Conservation (phyloP, 2,113 vertebrate genomes). For the Gasterosteus aculeatus region DNA sequence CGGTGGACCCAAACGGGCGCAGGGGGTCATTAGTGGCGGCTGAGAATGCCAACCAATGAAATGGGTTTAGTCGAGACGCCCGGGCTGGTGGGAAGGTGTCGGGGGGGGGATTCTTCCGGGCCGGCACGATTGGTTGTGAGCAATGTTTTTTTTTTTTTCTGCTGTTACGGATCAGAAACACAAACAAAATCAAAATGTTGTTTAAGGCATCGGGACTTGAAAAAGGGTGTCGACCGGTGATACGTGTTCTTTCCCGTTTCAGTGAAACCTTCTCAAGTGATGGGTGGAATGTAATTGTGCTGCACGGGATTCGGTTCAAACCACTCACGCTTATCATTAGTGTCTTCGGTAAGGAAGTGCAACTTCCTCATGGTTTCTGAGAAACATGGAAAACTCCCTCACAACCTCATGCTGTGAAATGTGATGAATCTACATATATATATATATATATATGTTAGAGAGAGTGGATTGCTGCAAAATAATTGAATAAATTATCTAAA, state of each 20-base stretch:
- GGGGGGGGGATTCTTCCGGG: background rate
- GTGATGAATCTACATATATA: background rate
- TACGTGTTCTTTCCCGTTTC: background rate
- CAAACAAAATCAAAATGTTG: background rate
- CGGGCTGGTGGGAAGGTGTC: slow-evolving; percentile 35
- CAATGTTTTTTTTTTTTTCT: background rate
- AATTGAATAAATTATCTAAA: background rate
- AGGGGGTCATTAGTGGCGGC: slow-evolving; percentile 69
- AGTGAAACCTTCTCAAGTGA: slow-evolving; percentile 1
- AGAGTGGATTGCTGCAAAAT: background rate
- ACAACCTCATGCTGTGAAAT: background rate
- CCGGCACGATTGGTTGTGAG: slow-evolving; percentile 2
- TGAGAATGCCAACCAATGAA: slow-evolving; percentile 56
- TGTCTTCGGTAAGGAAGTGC: slow-evolving; percentile 24
- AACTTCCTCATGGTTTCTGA: slow-evolving; percentile 48
- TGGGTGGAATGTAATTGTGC: background rate
- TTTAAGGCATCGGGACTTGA: background rate
- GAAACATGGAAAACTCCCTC: slow-evolving; percentile 45
- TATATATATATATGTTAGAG: background rate
- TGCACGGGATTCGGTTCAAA: background rate
- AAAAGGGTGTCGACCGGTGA: background rate
- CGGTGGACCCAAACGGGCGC: slow-evolving; percentile 62
- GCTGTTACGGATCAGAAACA: background rate
- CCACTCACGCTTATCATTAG: background rate
- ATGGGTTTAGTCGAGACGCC: slow-evolving; percentile 38